Evolutionary conservation across 2,888 invertebrate genomes (phyloP).

Genomic region (Microctonus hyperodae): DNA sequence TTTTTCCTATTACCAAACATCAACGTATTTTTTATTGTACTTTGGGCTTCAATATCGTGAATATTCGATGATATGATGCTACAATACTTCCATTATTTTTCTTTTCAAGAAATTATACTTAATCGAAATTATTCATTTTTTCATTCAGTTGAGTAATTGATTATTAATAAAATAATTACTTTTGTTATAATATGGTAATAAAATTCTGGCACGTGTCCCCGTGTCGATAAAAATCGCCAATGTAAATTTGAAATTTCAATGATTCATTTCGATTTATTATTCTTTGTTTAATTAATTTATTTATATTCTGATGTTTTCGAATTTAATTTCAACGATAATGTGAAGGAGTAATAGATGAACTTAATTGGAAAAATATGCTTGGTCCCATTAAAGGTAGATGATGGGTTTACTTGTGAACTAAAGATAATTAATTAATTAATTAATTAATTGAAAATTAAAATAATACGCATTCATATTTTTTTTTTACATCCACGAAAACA

Average conservation of each 20-base stretch:
- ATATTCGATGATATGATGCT: slow-evolving; percentile 37
- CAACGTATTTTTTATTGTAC: slow-evolving; percentile 37
- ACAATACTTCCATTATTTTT: no score
- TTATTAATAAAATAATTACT: no score
- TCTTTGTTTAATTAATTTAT: slow-evolving; percentile 27
- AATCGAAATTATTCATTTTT: no score
- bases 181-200: not conserved
- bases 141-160: no score
- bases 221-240: slow-evolving; percentile 10
- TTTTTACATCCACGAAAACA: slow-evolving; percentile 8
- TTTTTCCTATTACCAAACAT: slow-evolving; percentile 32
- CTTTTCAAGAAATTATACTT: no score
- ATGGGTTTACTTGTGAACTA: slow-evolving; percentile 41
- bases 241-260: not conserved
- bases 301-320: no score
- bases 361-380: slow-evolving; percentile 45
- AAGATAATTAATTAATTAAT: no score
- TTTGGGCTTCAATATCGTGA: slow-evolving; percentile 37
- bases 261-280: slow-evolving; percentile 28
- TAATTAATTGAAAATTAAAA: no score
- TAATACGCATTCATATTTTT: no score
- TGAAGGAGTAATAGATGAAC: slow-evolving; percentile 31
- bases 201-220: slow-evolving; percentile 23
- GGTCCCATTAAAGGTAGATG: slow-evolving; percentile 60
- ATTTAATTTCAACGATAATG: no score